These are phyloP conservation scores for Poecilia latipinna DNA, from an alignment of 2,113 vertebrate species.

Conservation along the genomic window DNA sequence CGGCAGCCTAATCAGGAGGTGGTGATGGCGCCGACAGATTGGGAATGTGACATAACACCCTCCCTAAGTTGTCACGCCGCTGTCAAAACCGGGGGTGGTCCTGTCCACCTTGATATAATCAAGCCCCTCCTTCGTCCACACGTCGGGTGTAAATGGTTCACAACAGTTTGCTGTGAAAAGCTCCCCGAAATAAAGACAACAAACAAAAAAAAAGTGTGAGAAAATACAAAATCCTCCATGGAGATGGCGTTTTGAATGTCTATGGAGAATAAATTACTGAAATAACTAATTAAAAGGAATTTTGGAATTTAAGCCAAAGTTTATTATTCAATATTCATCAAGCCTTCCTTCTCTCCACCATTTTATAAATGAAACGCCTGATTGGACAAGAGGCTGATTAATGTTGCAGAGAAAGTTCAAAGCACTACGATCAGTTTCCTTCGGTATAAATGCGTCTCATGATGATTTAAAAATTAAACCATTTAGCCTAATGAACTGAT, in stretches of 20 bases:
- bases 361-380: neutral
- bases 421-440: conserved; percentile 21
- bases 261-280: neutral
- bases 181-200: neutral
- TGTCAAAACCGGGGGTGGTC: conserved; percentile 49
- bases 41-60: conserved; percentile 52
- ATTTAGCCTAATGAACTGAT: conserved; percentile 71
- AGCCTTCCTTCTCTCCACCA: neutral
- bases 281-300: neutral
- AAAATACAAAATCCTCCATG: neutral
- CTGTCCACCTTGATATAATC: conserved; percentile 54
- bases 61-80: conserved; percentile 17
- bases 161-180: neutral
- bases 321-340: conserved; percentile 6
- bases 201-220: neutral
- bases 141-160: neutral
- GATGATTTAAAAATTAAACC: conserved; percentile 64
- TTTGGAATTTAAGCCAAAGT: conserved; percentile 10
- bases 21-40: conserved; percentile 57
- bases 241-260: neutral
- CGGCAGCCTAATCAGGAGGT: conserved; percentile 56
- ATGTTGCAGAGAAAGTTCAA: conserved; percentile 15
- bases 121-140: conserved; percentile 6
- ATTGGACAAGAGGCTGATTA: neutral
- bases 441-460: conserved; percentile 49